Evolutionary conservation across 2,888 invertebrate species (phyloP), one percentile per base, ranked within the genome.

Genomic region (Dryobota labecula): DNA sequence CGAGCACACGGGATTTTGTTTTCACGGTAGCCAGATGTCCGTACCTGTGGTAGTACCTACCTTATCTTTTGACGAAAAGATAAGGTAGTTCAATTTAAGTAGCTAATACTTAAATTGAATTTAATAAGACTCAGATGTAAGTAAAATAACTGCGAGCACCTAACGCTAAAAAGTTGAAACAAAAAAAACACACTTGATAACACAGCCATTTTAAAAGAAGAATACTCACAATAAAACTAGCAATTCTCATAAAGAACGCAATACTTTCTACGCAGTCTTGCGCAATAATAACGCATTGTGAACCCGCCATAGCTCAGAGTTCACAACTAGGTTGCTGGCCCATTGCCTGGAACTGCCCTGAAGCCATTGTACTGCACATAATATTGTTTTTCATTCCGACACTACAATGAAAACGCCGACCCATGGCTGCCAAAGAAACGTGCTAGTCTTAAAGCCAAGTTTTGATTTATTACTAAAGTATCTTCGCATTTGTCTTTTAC

Each of bases 381-480:
- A 73, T 81, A 73, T 77, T 77, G 82, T 80, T 81, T 79, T 80
- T 81, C 73, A 61, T 62, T 77, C 58, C 63, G 9, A 49, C 62
- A 73, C 33, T 43, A 68, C 73, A 63, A 77, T 73, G 66, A 77
- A 70, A 67, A 51, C 49, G 65, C 53, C 54, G 27, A 53, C 68
- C 78, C 13, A 73, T 73, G 62, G 33, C 56, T 77, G 79, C 79
- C 79, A 81, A 77, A 81, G 77, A 73, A 79, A 69, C 33, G 51
- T 54, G 56, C 66, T 58, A 18, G 58, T 24, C 27, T 77, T 65
- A 41, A 66, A 77, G 77, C 81, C 82, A 77, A 80, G 62, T 73
- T 81, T 77, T 80, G 81, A 80, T 80, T 81, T 80, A 81, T 81
- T 38, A 30, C 43, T 18, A 53, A 51, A 65, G 54, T 60, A 66